Evolutionary conservation across 2,113 vertebrate genomes (phyloP).

Genomic region (Phodopus roborovskii): DNA sequence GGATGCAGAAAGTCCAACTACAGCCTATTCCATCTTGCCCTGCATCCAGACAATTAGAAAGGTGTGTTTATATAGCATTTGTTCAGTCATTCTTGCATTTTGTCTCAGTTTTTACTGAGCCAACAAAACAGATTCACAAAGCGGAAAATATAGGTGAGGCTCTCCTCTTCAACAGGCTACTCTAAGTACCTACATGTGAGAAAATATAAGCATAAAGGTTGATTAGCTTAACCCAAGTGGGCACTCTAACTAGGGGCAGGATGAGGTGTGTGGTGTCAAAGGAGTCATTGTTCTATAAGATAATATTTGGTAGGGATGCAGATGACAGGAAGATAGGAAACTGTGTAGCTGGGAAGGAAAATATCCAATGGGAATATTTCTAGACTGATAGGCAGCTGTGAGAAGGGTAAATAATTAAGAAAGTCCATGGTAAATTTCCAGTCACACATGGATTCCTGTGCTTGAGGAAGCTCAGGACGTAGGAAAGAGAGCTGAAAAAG

Average conservation of each 20-base stretch:
- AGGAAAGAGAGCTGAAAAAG: not conserved
- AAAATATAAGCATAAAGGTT: not conserved
- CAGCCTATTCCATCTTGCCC: not conserved
- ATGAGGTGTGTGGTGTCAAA: not conserved
- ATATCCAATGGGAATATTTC: not conserved
- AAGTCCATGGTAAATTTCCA: not conserved
- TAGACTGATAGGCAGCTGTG: not conserved
- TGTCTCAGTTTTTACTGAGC: not conserved
- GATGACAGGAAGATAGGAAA: not conserved
- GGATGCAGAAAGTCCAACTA: not conserved
- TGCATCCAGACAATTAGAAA: not conserved
- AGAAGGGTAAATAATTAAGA: not conserved
- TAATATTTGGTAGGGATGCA: not conserved
- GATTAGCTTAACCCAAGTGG: not conserved
- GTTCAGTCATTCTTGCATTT: slow-evolving; percentile 3
- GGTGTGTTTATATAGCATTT: not conserved
- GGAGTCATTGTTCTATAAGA: not conserved
- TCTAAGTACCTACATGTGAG: not conserved
- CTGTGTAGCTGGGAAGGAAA: not conserved
- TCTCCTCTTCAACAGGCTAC: not conserved
- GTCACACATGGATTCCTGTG: not conserved
- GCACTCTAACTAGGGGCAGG: no score
- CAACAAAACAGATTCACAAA: not conserved
- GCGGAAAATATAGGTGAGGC: not conserved
- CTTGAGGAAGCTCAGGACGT: not conserved